phyloP scores from a whole-genome alignment of 2,888 invertebrate species.

The Steinernema scapterisci region DNA sequence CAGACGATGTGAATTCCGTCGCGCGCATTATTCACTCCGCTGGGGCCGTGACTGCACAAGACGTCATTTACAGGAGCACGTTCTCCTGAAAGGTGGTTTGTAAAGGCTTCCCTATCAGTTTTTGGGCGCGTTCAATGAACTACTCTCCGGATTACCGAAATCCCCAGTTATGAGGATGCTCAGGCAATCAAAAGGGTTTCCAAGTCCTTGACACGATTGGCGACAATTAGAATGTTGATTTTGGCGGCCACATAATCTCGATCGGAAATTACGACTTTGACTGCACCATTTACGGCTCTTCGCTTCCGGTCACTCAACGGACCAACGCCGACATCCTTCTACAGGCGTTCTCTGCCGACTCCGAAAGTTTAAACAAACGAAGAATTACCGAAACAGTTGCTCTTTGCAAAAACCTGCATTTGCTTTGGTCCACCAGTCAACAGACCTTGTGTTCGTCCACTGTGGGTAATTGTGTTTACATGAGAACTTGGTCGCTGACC shows the following conservation, averaged over 20 bases:
- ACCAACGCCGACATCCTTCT: too few species aligned
- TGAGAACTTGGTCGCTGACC: background rate
- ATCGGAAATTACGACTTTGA: background rate
- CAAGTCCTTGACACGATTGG: background rate
- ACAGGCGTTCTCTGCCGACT: too few species aligned
- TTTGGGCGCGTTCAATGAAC: too few species aligned
- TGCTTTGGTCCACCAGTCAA: too few species aligned
- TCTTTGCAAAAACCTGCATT: background rate
- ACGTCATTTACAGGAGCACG: background rate
- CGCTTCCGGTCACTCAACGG: background rate
- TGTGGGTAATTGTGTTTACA: background rate
- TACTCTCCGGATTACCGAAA: too few species aligned
- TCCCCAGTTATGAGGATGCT: too few species aligned
- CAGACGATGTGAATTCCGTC: background rate
- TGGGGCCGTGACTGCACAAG: background rate
- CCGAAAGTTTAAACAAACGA: too few species aligned
- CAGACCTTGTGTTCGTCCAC: too few species aligned
- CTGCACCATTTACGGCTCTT: background rate
- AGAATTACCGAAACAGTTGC: slow-evolving; percentile 15
- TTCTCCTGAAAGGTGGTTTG: background rate
- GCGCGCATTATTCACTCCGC: slow-evolving; percentile 8
- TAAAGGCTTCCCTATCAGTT: too few species aligned
- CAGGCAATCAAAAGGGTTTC: too few species aligned
- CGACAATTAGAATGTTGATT: background rate
- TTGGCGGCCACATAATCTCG: background rate